Conservation (phyloP, 2,888 invertebrate genomes). For the Lasioglossum malachurum region DNA sequence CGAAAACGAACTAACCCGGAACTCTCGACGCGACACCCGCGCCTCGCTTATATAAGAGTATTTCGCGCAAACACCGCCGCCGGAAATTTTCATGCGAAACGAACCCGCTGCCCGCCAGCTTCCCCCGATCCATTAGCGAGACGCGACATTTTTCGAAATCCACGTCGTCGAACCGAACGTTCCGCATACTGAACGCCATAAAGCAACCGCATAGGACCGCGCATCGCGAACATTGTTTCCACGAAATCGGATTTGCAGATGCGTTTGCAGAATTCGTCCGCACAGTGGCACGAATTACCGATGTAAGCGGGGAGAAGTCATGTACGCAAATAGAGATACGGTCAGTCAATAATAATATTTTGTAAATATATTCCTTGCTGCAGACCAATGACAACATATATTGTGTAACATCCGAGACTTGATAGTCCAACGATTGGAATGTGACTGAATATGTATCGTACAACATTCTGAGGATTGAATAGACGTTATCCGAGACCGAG, state of each 20-base stretch:
- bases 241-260: not conserved
- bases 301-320: too few species aligned
- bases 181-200: not conserved
- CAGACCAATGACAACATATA: too few species aligned
- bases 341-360: too few species aligned
- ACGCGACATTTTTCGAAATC: not conserved
- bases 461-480: too few species aligned
- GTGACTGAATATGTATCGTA: too few species aligned
- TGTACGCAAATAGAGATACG: too few species aligned
- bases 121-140: constrained; percentile 9
- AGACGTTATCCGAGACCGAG: too few species aligned
- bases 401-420: too few species aligned
- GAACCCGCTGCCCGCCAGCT: not conserved
- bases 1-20: not conserved
- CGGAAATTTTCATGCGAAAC: constrained; percentile 23
- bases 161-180: not conserved
- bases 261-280: too few species aligned
- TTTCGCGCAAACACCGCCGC: constrained; percentile 6
- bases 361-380: too few species aligned
- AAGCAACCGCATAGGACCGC: not conserved
- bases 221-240: not conserved
- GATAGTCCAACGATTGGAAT: too few species aligned
- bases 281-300: too few species aligned
- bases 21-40: not conserved
- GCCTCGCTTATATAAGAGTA: not conserved